These are phyloP conservation scores for Pycnomerus fuliginosus DNA, from an alignment of 2,888 invertebrate genomes.

Conservation along the genomic window DNA sequence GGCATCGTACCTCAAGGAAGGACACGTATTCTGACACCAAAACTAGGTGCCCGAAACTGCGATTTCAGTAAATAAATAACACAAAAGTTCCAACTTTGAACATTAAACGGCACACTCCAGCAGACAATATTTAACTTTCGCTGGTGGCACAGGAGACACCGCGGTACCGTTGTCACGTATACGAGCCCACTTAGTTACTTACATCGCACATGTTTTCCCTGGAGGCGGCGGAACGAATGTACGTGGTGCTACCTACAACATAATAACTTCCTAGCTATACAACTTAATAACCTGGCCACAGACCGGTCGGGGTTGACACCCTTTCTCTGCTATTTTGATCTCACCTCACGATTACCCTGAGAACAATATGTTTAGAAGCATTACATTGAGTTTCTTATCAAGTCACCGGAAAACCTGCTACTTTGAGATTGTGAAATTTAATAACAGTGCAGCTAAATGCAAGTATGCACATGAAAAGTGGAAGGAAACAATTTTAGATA, in stretches of 20 bases:
- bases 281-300: constrained; percentile 15
- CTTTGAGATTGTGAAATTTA: too few relatives aligned
- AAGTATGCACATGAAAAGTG: too few relatives aligned
- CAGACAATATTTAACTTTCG: constrained; percentile 33
- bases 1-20: constrained; percentile 7
- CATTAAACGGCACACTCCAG: constrained; percentile 26
- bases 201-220: constrained; percentile 34
- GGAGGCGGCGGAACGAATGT: constrained; percentile 31
- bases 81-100: constrained; percentile 27
- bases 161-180: constrained; percentile 32
- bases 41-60: constrained; percentile 13
- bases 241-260: constrained; percentile 32
- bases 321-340: too few relatives aligned
- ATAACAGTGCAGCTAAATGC: too few relatives aligned
- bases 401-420: too few relatives aligned
- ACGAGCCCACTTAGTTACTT: constrained; percentile 35
- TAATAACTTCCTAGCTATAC: constrained; percentile 26
- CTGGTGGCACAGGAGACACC: constrained; percentile 22
- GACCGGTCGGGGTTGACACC: constrained; percentile 5
- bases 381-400: too few relatives aligned
- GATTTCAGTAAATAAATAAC: constrained; percentile 31
- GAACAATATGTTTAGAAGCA: too few relatives aligned
- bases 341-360: too few relatives aligned
- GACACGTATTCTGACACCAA: constrained; percentile 2
- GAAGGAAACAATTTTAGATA: too few relatives aligned